Evolutionary conservation across 1,140 invertebrate genomes (phyloP), one percentile per base, ranked within the genome.

Genomic region (Zaprionus africanus): DNA sequence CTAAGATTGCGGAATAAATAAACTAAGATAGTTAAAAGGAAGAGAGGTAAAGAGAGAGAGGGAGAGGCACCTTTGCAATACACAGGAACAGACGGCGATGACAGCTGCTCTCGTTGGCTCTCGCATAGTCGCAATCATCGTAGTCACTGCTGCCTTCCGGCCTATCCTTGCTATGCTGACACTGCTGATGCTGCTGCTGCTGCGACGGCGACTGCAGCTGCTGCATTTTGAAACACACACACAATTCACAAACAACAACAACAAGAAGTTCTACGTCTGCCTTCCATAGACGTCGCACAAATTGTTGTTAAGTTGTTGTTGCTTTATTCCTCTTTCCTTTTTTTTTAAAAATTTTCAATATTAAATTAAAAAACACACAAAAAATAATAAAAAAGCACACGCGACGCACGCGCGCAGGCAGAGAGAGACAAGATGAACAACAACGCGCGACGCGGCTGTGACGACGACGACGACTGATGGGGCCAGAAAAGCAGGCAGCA

Each of bases 61-160:
- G 34, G 34, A 34, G 60, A 62, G 60, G 60, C 76, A 86, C 83
- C 83, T 86, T 86, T 59, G 80, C 69, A 63, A 86, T 72, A 51
- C 74, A 80, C 26, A 86, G 36, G 26, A 88, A 88, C 36, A 88
- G 34, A 31, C 83, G 84, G 28, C 72, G 80, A 80, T 86, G 84
- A 62, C 83, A 86, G 38, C 81, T 81, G 61, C 58, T 81, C 19
- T 56, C 60, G 62, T 66, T 60, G 43, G n/a, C 62, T 28, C 49
- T 54, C 11, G 34, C 67, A 64, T 76, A 76, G 46, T 11, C 31
- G 31, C 46, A 51, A 54, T 76, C 67, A 36, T 70, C 60, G 15
- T 34, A 58, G 17, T 61, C 31, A 24, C 54, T 43, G 22, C 28
- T 26, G 36, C 53, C 11, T 34, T 13, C 12, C 28, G 28, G 26